Percentiles rank a stretch among this genome's conserved stretches.
These are phyloP conservation scores for Tigriopus californicus DNA, from an alignment of 2,888 invertebrate genomes.

Conservation along the genomic window DNA sequence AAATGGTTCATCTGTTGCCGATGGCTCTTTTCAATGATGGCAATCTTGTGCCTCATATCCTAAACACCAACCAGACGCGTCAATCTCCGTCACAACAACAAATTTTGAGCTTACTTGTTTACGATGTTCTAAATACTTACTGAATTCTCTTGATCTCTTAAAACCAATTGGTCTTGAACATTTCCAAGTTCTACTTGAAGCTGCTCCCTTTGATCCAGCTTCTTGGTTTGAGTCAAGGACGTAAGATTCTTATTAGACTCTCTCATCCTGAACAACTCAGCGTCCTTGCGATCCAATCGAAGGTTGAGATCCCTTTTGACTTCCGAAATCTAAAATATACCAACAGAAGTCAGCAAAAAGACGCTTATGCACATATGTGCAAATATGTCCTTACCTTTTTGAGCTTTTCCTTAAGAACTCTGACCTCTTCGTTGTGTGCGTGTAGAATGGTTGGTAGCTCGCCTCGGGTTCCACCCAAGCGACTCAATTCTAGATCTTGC, in stretches of 20 bases:
- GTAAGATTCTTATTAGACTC: no score
- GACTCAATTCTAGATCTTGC: neutral
- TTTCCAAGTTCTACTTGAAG: neutral
- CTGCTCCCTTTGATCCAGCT: no score
- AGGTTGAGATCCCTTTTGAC: no score
- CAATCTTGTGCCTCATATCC: neutral
- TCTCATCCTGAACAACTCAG: no score
- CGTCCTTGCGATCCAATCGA: no score
- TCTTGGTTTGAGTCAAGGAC: no score
- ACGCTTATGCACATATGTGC: neutral
- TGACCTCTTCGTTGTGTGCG: neutral
- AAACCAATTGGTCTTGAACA: neutral
- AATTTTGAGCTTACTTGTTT: neutral
- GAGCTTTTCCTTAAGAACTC: neutral
- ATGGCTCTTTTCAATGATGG: neutral
- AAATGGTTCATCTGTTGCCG: neutral
- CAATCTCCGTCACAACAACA: no score
- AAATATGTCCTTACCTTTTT: neutral
- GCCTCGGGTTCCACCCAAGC: neutral
- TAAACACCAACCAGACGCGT: neutral
- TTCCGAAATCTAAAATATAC: no score
- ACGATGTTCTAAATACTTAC: neutral
- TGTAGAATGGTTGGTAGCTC: neutral
- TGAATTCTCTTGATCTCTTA: neutral
- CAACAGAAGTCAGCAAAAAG: neutral